Base-by-base conservation (phyloP, 2,797 vertebrate species). In the Myotis daubentonii region DNA sequence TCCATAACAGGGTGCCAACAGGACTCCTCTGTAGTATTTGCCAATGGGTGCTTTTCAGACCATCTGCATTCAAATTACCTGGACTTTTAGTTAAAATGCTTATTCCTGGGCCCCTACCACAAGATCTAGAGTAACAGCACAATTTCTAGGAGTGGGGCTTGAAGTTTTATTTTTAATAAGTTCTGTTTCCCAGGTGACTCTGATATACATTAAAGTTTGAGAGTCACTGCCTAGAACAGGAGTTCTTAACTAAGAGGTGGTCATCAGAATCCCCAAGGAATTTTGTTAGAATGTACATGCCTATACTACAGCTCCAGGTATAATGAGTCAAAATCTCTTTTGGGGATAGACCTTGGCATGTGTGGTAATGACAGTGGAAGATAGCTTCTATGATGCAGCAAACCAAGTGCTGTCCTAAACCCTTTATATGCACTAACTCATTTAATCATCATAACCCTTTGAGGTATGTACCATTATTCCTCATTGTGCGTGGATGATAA, bases 111-210 rank as follows among this genome's bases (percentile, higher is more conserved):
- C 2, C 44, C 25, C 16, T 38, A 17, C 41, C 15, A 60, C 30
- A 38, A 89, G 30, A 81, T 23, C 6, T 76, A 66, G 20, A 57
- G 12, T 49, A 33, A 23, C 60, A 71, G 41, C 28, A 66, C 38
- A 93, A 89, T 92, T 91, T 89, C 60, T 89, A 74, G 20, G 33
- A 3, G 22, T 36, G 25, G 9, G 5, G 8, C 49, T 93, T 87
- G 9, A 23, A 74, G 8, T 80, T 95, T 92, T 47, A 33, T 62
- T 78, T 95, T 91, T 74, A 95, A 38, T 80, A 82, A 66, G 44
- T 23, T 5, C 7, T 22, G 20, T 62, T 51, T 33, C 17, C 28
- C 20, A 51, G 36, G 25, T 82, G 36, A 86, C 41, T 90, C 15
- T 49, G 30, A 62, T 68, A 82, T n/a, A 88, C 12, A 80, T 65